Percentiles rank a stretch among this genome's conserved stretches.
Conservation (phyloP, 2,888 invertebrate species). For the Hypena proboscidalis region DNA sequence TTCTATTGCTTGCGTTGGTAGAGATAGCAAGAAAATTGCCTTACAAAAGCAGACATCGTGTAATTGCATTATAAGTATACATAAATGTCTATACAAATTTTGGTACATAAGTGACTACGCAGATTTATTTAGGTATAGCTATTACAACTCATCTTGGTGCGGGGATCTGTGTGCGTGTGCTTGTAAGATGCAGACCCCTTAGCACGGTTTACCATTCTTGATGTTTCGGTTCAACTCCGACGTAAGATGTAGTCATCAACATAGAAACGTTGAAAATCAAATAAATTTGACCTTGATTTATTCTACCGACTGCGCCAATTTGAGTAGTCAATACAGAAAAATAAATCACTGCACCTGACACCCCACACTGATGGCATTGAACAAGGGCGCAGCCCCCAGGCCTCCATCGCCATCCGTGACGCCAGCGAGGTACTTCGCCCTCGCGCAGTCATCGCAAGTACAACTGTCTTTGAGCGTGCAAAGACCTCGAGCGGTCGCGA, state of each 20-base stretch:
- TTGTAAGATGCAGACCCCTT: no score
- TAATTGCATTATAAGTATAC: no score
- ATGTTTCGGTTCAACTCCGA: no score
- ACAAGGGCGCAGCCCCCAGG: conserved; percentile 67
- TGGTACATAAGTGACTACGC: conserved; percentile 2
- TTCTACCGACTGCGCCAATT: neutral
- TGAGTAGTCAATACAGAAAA: neutral
- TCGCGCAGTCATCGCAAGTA: conserved; percentile 65
- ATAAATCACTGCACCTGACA: conserved; percentile 62
- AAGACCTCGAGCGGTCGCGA: conserved; percentile 73
- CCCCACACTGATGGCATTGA: conserved; percentile 67
- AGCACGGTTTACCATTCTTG: no score
- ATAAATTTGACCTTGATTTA: neutral
- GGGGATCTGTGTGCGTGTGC: no score
- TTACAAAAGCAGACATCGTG: no score
- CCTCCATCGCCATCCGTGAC: conserved; percentile 74
- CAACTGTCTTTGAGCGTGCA: conserved; percentile 75
- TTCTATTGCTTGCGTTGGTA: no score
- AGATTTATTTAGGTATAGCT: neutral
- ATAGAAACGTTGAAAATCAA: no score
- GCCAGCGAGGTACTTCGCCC: conserved; percentile 61
- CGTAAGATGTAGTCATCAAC: no score
- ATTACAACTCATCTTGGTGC: no score
- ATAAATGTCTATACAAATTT: no score
- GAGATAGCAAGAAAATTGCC: no score